Conservation (phyloP, 2,797 vertebrate species). For the Crenuchus spilurus region DNA sequence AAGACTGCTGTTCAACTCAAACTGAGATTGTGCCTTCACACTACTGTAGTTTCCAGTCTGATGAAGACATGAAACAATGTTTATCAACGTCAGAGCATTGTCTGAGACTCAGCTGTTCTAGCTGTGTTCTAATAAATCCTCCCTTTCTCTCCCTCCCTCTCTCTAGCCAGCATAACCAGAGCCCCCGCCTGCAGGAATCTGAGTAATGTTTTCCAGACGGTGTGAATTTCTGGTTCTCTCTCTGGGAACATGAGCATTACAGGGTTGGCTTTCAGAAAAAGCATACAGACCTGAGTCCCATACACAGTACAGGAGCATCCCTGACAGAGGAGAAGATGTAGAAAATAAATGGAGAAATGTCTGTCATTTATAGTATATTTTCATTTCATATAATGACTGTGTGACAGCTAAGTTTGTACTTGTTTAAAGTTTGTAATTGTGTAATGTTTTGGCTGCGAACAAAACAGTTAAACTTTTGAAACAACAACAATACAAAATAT, state of each 20-base stretch:
- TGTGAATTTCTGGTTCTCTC: conserved; percentile 35
- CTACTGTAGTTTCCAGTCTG: background rate
- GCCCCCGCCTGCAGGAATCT: conserved; percentile 68
- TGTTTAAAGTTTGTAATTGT: too few species aligned
- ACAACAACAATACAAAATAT: too few species aligned
- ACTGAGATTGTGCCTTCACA: background rate
- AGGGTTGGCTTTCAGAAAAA: conserved; percentile 18
- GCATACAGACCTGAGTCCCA: background rate
- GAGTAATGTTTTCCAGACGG: conserved; percentile 77
- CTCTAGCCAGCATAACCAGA: conserved; percentile 62
- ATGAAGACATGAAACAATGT: background rate
- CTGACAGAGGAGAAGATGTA: too few species aligned
- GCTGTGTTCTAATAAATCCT: conserved; percentile 28
- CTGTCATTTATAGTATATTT: too few species aligned
- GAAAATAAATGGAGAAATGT: too few species aligned
- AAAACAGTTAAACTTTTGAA: too few species aligned
- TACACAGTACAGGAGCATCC: background rate
- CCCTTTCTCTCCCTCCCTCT: conserved; percentile 12
- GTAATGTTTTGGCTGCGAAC: too few species aligned
- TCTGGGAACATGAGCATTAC: conserved; percentile 31
- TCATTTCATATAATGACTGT: too few species aligned
- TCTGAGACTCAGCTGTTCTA: conserved; percentile 17
- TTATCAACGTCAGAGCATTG: background rate
- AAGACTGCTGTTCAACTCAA: background rate
- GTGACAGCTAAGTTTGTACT: too few species aligned